These are phyloP conservation scores for Mustela lutreola DNA, from an alignment of 2,113 vertebrate species.

Conservation along the genomic window DNA sequence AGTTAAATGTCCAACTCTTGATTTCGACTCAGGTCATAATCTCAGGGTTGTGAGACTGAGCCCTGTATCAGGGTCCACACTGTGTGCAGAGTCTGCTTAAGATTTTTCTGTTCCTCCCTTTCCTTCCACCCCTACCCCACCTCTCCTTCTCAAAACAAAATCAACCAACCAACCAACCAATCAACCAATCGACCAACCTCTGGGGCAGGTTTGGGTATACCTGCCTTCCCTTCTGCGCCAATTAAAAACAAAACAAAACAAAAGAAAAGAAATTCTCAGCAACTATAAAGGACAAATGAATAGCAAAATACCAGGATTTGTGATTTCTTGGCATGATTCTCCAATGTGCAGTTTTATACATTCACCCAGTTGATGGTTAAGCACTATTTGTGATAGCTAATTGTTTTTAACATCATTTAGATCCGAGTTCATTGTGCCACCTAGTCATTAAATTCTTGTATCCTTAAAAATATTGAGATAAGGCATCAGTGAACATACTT, in stretches of 20 bases:
- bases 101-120: neutral
- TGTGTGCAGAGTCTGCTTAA: neutral
- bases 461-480: conserved; percentile 49
- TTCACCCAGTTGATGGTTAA: neutral
- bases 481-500: neutral
- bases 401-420: conserved; percentile 59
- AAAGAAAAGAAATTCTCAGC: neutral
- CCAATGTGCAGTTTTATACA: conserved; percentile 10
- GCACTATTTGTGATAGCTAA: conserved; percentile 21
- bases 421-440: neutral
- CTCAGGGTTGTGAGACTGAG: neutral
- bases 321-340: conserved; percentile 40
- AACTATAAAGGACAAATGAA: neutral
- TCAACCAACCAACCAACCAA: no score
- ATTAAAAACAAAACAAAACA: neutral
- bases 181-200: neutral
- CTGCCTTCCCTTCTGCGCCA: neutral
- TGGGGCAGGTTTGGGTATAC: neutral
- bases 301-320: neutral
- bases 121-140: neutral
- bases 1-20: neutral
- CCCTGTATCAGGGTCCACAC: neutral
- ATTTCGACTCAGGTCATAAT: neutral
- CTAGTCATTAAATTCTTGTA: conserved; percentile 40
- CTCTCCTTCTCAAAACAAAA: neutral